phyloP scores from a whole-genome alignment of 2,888 invertebrate species.

The Litoditis marina region DNA sequence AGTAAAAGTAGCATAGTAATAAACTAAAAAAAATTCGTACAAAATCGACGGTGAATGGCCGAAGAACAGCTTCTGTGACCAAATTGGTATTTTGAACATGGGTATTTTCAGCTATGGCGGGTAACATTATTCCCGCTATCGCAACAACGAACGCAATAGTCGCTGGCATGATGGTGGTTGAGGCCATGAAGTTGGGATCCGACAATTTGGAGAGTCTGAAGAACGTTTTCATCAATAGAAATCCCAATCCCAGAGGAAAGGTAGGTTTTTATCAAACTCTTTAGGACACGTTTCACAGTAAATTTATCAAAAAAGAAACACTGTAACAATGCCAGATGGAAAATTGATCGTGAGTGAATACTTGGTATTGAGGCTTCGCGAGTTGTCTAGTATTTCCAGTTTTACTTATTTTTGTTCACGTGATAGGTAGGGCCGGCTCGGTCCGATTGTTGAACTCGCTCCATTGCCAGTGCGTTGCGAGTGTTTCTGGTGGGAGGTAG shows the following conservation, averaged over 20 bases:
- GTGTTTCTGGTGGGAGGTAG: no score
- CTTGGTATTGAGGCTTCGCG: no score
- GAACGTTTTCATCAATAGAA: conserved; percentile 14
- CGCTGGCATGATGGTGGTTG: conserved; percentile 88
- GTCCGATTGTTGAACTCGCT: no score
- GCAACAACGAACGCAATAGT: conserved; percentile 97
- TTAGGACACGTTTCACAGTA: not conserved
- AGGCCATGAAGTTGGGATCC: conserved; percentile 62
- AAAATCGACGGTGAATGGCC: no score
- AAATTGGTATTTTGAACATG: not conserved
- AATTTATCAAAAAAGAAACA: not conserved
- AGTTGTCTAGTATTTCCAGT: no score
- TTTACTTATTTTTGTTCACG: no score
- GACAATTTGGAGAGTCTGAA: conserved; percentile 12
- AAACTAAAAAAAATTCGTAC: no score
- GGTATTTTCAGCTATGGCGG: conserved; percentile 77
- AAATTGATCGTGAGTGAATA: no score
- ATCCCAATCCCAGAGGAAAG: conserved; percentile 22
- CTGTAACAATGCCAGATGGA: conserved; percentile 35
- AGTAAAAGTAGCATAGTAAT: not conserved
- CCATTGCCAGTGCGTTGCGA: no score
- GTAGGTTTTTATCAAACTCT: conserved; percentile 1
- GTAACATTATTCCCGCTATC: conserved; percentile 98
- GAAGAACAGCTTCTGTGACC: no score
- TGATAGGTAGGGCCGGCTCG: no score